Evolutionary conservation across 2,113 vertebrate species (phyloP).

Genomic region (Xerus inauris): DNA sequence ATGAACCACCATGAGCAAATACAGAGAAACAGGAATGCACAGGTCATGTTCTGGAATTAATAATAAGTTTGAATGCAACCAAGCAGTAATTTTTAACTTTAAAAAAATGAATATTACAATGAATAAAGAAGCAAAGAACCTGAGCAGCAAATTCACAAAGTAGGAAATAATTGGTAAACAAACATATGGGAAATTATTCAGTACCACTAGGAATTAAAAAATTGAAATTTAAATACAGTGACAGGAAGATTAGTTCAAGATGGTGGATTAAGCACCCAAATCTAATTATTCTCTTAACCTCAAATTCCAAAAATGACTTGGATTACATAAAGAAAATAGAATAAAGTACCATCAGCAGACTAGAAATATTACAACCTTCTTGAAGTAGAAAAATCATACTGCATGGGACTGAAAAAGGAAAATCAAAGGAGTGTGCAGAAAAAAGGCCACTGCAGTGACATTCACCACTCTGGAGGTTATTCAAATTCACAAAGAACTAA

Average conservation of each 20-base stretch:
- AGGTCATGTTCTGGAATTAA: neutral
- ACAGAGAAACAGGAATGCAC: neutral
- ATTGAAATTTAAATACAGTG: conserved; percentile 25
- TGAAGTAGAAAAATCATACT: conserved; percentile 11
- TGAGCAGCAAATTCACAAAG: conserved; percentile 25
- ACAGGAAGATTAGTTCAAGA: conserved; percentile 36
- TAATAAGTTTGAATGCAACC: neutral
- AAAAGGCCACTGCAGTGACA: neutral
- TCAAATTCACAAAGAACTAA: conserved; percentile 34
- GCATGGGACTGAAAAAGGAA: neutral
- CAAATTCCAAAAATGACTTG: conserved; percentile 10
- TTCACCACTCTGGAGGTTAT: neutral
- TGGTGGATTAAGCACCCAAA: conserved; percentile 23
- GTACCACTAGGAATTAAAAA: conserved; percentile 30
- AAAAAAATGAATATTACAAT: conserved; percentile 23
- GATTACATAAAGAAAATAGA: conserved; percentile 24
- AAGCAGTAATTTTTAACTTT: conserved; percentile 14
- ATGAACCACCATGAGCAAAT: neutral
- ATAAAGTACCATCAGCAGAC: neutral
- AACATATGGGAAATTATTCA: conserved; percentile 39
- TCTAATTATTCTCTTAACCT: conserved; percentile 46
- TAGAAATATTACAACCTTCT: conserved; percentile 36
- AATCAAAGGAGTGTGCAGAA: neutral
- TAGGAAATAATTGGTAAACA: conserved; percentile 49
- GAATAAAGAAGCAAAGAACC: conserved; percentile 28